Conservation (phyloP, 2,113 vertebrate species). For the Dasyornis broadbenti region DNA sequence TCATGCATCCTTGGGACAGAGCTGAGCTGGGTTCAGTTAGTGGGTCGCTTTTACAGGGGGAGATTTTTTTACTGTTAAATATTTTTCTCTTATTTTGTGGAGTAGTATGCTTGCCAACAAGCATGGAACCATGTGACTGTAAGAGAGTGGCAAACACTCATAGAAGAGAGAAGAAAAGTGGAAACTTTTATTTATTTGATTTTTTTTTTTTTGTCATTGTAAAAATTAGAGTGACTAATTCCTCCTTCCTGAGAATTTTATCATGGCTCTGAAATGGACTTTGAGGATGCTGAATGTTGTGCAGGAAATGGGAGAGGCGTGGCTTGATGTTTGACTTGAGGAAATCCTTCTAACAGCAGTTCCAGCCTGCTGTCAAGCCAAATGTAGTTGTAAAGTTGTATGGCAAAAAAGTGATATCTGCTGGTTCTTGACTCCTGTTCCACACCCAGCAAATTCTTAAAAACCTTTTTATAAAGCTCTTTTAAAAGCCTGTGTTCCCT, state of each 20-base stretch:
- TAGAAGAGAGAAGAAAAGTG: neutral
- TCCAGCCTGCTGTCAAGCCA: neutral
- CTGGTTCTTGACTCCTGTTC: neutral
- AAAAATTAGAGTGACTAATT: neutral
- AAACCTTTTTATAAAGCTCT: neutral
- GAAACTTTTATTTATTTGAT: neutral
- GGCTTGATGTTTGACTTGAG: neutral
- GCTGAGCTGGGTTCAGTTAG: neutral
- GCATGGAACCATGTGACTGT: neutral
- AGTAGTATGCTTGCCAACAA: neutral
- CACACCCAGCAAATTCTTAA: neutral
- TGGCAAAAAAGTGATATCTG: neutral
- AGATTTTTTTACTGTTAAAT: neutral
- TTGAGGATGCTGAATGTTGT: neutral
- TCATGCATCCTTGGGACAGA: neutral
- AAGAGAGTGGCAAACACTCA: neutral
- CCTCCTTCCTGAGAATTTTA: neutral
- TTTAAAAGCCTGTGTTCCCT: neutral
- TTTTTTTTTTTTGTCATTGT: neutral
- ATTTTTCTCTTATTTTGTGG: neutral
- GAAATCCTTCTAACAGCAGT: neutral
- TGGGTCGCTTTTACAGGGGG: neutral
- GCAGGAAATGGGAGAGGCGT: constrained; percentile 28
- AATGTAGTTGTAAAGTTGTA: neutral
- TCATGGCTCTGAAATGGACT: neutral